A percentile compares a stretch with the other conserved stretches of the same genome.
Evolutionary conservation across 1,140 invertebrate species (phyloP).

Genomic region (Hylyphantes graminicola): DNA sequence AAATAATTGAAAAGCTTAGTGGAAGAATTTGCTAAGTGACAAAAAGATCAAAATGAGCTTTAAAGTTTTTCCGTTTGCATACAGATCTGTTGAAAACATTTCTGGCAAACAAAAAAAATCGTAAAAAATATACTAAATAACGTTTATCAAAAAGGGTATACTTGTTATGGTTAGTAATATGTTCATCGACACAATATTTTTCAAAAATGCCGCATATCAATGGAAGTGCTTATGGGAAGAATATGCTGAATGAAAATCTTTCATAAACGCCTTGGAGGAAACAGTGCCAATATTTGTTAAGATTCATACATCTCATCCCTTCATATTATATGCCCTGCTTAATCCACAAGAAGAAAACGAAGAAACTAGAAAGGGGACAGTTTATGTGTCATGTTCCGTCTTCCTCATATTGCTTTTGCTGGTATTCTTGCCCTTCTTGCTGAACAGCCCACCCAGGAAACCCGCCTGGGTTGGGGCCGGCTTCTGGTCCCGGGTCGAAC

Average conservation of each 20-base stretch:
- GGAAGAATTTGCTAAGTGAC: too few relatives aligned
- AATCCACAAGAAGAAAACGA: background rate
- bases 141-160: too few relatives aligned
- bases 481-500: constrained; percentile 67
- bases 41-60: too few relatives aligned
- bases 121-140: too few relatives aligned
- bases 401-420: constrained; percentile 53
- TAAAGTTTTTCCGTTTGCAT: too few relatives aligned
- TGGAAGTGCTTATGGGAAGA: too few relatives aligned
- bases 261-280: background rate
- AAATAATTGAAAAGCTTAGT: background rate
- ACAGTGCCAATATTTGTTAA: background rate
- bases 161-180: too few relatives aligned
- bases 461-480: constrained; percentile 71
- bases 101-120: too few relatives aligned
- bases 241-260: background rate
- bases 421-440: constrained; percentile 66
- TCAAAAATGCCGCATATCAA: background rate
- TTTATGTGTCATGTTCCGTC: constrained; percentile 12
- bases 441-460: constrained; percentile 74
- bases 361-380: background rate
- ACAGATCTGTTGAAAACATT: too few relatives aligned
- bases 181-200: too few relatives aligned
- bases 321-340: background rate
- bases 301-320: background rate